Percentiles rank a stretch among this genome's conserved stretches.
These are phyloP conservation scores for Phoebastria nigripes DNA, from an alignment of 2,797 vertebrate species.

Conservation along the genomic window DNA sequence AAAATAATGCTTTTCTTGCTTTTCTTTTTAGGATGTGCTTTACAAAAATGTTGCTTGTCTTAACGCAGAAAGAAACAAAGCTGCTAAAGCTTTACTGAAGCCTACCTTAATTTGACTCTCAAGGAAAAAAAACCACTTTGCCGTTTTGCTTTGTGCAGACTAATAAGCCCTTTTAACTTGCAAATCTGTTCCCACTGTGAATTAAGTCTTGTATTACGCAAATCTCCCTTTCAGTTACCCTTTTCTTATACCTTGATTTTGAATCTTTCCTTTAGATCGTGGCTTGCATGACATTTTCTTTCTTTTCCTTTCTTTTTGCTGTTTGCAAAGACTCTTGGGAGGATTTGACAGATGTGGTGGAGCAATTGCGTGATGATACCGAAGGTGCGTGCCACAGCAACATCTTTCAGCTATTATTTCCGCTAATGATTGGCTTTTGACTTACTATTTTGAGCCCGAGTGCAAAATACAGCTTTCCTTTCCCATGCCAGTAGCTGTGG, in stretches of 20 bases:
- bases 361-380: constrained; percentile 87
- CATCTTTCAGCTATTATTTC: constrained; percentile 67
- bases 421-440: constrained; percentile 40
- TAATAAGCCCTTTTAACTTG: constrained; percentile 16
- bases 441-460: not conserved
- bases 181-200: not conserved
- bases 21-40: not conserved
- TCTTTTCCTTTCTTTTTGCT: constrained; percentile 83
- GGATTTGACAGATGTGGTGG: constrained; percentile 92
- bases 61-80: not conserved
- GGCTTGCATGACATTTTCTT: constrained; percentile 84
- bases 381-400: constrained; percentile 86
- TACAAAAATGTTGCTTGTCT: not conserved
- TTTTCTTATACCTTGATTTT: constrained; percentile 62
- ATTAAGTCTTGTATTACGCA: constrained; percentile 30
- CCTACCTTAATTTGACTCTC: not conserved
- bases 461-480: constrained; percentile 7
- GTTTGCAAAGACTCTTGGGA: constrained; percentile 93
- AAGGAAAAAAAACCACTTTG: not conserved
- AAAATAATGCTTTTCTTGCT: not conserved
- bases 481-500: not conserved
- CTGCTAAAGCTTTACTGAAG: not conserved
- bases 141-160: constrained; percentile 9
- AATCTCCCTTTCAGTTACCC: constrained; percentile 59
- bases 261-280: constrained; percentile 70